Base-by-base conservation (phyloP, 92 coral and sea anemone species). In the Porites rus region DNA sequence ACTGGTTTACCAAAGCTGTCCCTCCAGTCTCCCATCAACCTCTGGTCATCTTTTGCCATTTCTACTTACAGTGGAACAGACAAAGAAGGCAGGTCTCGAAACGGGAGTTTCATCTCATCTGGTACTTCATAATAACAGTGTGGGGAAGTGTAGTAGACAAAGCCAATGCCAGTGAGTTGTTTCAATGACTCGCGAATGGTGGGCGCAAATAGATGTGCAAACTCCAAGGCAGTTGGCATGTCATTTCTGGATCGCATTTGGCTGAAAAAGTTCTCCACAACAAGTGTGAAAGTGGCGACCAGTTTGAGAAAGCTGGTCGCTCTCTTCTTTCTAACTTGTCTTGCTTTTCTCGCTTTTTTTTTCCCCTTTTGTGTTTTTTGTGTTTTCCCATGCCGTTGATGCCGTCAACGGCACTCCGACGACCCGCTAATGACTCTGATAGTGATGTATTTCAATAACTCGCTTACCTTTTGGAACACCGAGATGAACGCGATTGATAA, bases 11-110 rank as follows among this genome's bases (percentile, higher is more conserved):
- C 91, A 66, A 38, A 90, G 67, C 53, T 86, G 88, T 86, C 90
- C 89, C 69, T 79, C 93, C 93, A 90, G 68, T 86, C 90, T 74
- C 87, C 67, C 88, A 90, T 80, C 12, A 86, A 8, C 81, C 68
- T 90, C 61, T 90, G 80, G 6, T 85, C 84, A n/a, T 80, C 93
- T 76, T 80, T 81, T 46, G 84, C 21, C 80, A 90, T 90, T 69
- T 38, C 46, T 2, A 76, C 88, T 25, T 90, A 90, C 14, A 84
- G 18, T 7, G 80, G 68, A 82, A 18, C 31, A 16, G 80, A 76
- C 21, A 76, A 21, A 13, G 80, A 76, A 4, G 67, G 80, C 67
- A 84, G 75, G 19, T 84, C 79, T 28, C 82, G 61, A 66, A 84
- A 89, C 10, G 78, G n/a, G 73, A 63, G 63, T 51, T 83, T 74